Evolutionary conservation across 2,888 invertebrate species (phyloP), one percentile per base, ranked within the genome.

Genomic region (Rhynchonema sp.): DNA sequence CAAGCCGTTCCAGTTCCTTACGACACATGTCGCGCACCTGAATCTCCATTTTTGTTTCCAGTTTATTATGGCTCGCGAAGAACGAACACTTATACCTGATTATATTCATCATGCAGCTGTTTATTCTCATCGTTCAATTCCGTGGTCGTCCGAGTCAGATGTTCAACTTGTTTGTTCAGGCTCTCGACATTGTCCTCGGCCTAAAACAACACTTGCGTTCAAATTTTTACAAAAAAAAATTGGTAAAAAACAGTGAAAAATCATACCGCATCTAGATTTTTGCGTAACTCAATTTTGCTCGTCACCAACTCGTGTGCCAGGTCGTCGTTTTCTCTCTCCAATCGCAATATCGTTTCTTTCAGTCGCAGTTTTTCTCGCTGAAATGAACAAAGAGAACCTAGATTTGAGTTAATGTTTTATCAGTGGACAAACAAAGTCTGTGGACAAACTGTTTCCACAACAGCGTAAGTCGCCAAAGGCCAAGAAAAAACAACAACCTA

Each of bases 81-180:
- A 38, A 38, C 17, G 38, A 38, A 38, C 38, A 17, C 30, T 46
- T 57, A 54, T 54, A 75, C 75, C 72, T 76, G 75, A 49, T 71
- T 71, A n/a, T 77, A 74, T 68, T 79, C 86, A 46, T 81, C 79
- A 67, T 83, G 82, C 57, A 87, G 75, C 63, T 80, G 78, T 70
- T 76, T 80, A 74, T 80, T 84, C 75, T 81, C 83, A 66, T 85
- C 87, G 69, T 86, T 85, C 61, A 82, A 80, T 62, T 87, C 82
- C 59, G 79, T 76, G 29, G 85, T 68, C 52, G 73, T 68, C 25
- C 74, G 69, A 61, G 74, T 74, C 1, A 77, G 69, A 38, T 71
- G 65, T 56, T 73, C 68, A 57, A 77, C 54, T 22, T 56, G 56
- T 2, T 26, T n/a, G 56, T 70, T 71, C 58, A 77, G 67, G 1